These are phyloP conservation scores for Cottus gobio DNA, from an alignment of 2,113 vertebrate species.

Conservation along the genomic window DNA sequence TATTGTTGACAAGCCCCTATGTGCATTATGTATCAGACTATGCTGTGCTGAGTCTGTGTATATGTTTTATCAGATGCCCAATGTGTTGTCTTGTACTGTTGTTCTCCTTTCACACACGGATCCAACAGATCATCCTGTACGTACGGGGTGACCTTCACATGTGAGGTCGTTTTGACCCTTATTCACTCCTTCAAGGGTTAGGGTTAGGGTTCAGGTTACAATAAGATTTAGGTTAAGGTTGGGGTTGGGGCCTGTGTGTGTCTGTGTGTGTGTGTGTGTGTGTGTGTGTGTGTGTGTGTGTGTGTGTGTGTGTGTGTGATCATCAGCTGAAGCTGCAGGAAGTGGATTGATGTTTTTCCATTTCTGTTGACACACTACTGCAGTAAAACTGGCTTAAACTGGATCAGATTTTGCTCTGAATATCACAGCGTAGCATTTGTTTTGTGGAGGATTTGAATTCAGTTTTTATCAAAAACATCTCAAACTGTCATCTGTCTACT, in stretches of 20 bases:
- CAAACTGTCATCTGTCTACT: background rate
- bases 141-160: background rate
- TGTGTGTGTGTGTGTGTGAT: background rate
- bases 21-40: slow-evolving; percentile 8
- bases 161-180: no score
- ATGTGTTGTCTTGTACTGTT: slow-evolving; percentile 35
- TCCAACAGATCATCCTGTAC: slow-evolving; percentile 29
- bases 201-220: no score
- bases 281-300: background rate
- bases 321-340: slow-evolving; percentile 37
- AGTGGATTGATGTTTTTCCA: slow-evolving; percentile 25
- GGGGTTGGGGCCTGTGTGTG: background rate
- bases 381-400: background rate
- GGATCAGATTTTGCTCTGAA: background rate
- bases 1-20: slow-evolving; percentile 23
- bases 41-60: background rate
- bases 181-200: background rate
- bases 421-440: background rate
- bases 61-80: slow-evolving; percentile 54
- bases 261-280: no score
- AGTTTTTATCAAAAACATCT: background rate
- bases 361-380: background rate
- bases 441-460: background rate
- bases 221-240: no score
- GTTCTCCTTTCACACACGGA: slow-evolving; percentile 35